Percentiles rank a stretch among this genome's conserved stretches.
Conservation (phyloP, 2,797 vertebrate genomes). For the Sebastes kiyomatsui region DNA sequence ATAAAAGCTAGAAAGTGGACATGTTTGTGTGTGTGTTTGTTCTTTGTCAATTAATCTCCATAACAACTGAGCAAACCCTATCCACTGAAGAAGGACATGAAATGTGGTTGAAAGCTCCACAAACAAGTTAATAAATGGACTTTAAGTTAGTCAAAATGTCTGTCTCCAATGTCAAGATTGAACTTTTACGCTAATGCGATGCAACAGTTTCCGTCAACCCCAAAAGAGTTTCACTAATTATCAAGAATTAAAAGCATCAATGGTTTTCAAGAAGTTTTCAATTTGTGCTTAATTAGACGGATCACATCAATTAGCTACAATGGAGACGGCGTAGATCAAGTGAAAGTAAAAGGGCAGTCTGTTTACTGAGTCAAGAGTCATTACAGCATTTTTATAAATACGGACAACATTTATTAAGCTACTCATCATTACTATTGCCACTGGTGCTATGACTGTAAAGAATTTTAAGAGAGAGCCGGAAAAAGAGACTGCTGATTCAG, state of each 20-base stretch:
- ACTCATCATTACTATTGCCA: background rate
- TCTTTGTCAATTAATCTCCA: background rate
- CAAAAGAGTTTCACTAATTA: slow-evolving; percentile 1
- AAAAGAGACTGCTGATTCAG: background rate
- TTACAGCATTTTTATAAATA: background rate
- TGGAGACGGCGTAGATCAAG: background rate
- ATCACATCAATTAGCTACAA: slow-evolving; percentile 7
- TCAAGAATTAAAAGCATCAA: slow-evolving; percentile 12
- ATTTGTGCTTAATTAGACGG: slow-evolving; percentile 11
- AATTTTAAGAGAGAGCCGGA: background rate
- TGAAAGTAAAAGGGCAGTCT: background rate
- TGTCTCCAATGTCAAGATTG: background rate
- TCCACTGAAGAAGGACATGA: background rate
- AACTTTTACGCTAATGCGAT: background rate
- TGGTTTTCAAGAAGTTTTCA: slow-evolving; percentile 3
- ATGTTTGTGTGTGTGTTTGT: too few species aligned
- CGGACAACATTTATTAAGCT: background rate
- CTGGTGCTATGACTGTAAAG: background rate
- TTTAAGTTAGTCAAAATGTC: background rate
- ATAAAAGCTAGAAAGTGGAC: background rate
- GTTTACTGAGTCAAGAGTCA: background rate
- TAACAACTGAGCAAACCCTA: background rate
- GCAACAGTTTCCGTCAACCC: background rate
- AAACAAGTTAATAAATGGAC: background rate
- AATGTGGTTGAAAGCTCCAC: background rate